Percentiles rank a stretch among this genome's conserved stretches.
Evolutionary conservation across 1,140 invertebrate genomes (phyloP).

Genomic region (Globodera ellingtonae): DNA sequence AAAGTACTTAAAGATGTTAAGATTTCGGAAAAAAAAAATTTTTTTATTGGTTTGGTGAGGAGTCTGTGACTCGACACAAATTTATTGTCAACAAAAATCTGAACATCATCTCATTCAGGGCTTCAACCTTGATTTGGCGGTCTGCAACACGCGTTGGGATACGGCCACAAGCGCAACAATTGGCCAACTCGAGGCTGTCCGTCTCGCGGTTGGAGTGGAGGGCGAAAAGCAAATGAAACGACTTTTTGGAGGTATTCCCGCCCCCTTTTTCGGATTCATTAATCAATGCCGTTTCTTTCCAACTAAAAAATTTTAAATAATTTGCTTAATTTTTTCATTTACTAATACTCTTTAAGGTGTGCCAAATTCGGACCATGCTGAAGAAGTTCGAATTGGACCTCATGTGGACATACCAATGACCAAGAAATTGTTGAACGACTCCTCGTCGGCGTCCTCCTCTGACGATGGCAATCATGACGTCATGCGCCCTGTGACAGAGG

Average conservation of each 20-base stretch:
- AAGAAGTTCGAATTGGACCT: not conserved
- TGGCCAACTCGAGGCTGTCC: constrained; percentile 10
- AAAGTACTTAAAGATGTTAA: too few relatives aligned
- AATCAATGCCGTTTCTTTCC: too few relatives aligned
- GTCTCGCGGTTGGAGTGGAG: constrained; percentile 7
- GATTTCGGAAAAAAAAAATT: too few relatives aligned
- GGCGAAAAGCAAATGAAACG: not conserved
- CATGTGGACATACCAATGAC: not conserved
- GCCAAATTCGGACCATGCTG: not conserved
- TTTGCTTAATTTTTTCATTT: too few relatives aligned
- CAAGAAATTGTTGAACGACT: not conserved
- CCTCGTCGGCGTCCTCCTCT: not conserved
- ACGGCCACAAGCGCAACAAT: not conserved
- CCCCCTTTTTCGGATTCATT: too few relatives aligned
- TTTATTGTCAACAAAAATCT: not conserved
- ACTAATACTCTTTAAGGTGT: not conserved
- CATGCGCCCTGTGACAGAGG: not conserved
- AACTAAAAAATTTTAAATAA: too few relatives aligned
- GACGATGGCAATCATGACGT: not conserved
- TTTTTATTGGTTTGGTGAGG: not conserved
- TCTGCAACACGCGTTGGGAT: not conserved
- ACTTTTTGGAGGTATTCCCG: constrained; percentile 7
- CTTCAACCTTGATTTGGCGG: not conserved
- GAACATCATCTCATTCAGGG: not conserved
- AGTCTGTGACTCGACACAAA: not conserved